Percentiles rank a stretch among this genome's conserved stretches.
Conservation (phyloP, 2,797 vertebrate species). For the Astyanax mexicanus region DNA sequence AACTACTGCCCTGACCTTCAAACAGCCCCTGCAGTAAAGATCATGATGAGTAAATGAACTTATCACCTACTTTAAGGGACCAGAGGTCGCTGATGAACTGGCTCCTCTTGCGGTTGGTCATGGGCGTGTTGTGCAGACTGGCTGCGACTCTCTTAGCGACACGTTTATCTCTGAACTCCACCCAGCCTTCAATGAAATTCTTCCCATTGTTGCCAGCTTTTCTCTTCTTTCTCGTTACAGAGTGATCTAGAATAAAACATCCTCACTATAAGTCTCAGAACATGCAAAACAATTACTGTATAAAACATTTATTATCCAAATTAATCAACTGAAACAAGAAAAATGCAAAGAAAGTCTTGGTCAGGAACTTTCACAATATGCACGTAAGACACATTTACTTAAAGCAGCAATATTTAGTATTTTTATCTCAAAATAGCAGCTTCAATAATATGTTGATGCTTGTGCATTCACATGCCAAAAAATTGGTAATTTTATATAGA, state of each 20-base stretch:
- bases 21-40: no score
- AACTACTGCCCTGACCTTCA: no score
- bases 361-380: background rate
- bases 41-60: no score
- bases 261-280: background rate
- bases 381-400: no score
- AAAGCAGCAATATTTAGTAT: no score
- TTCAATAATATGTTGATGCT: no score
- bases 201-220: slow-evolving; percentile 70
- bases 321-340: no score
- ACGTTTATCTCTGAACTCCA: slow-evolving; percentile 89
- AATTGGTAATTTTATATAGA: no score
- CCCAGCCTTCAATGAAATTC: slow-evolving; percentile 89
- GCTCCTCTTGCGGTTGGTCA: slow-evolving; percentile 81
- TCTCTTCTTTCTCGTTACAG: slow-evolving; percentile 80
- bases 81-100: slow-evolving; percentile 84
- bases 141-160: slow-evolving; percentile 84
- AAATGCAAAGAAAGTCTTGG: background rate
- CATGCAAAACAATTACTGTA: background rate
- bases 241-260: slow-evolving; percentile 66
- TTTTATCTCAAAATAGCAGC: no score
- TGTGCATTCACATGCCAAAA: no score
- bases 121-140: slow-evolving; percentile 86
- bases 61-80: slow-evolving; percentile 89
- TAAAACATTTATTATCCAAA: no score